These are phyloP conservation scores for Rhamnusium bicolor DNA, from an alignment of 2,888 invertebrate genomes.

Conservation along the genomic window DNA sequence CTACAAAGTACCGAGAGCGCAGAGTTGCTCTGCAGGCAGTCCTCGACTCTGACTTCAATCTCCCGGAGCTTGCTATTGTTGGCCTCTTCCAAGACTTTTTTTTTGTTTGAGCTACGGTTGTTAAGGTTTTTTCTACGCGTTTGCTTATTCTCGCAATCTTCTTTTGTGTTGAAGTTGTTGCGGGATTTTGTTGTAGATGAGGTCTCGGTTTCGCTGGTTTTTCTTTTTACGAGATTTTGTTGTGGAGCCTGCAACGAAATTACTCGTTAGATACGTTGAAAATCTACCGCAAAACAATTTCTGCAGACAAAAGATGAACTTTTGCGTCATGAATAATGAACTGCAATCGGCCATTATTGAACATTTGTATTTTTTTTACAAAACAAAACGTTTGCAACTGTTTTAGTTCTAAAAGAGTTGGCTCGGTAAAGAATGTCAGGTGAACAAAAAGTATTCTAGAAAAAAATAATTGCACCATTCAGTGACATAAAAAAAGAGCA, in stretches of 20 bases:
- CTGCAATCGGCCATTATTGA: too few species aligned
- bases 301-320: too few species aligned
- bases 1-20: constrained; percentile 59
- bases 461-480: too few species aligned
- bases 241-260: constrained; percentile 47
- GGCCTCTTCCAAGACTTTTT: constrained; percentile 70
- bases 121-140: constrained; percentile 63
- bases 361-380: too few species aligned
- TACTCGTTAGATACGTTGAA: neutral
- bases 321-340: too few species aligned
- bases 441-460: too few species aligned
- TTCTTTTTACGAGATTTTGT: constrained; percentile 62
- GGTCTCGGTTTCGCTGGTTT: constrained; percentile 65
- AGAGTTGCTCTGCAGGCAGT: constrained; percentile 67
- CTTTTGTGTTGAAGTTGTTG: constrained; percentile 62
- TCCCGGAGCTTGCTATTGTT: constrained; percentile 70
- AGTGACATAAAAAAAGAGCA: neutral
- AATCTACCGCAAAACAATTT: too few species aligned
- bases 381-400: too few species aligned
- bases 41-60: constrained; percentile 68
- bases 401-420: too few species aligned
- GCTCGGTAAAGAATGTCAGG: too few species aligned
- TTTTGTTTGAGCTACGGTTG: constrained; percentile 65
- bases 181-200: constrained; percentile 52
- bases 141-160: constrained; percentile 67